phyloP scores from a whole-genome alignment of 1,140 invertebrate species.

The Papilio polytes region DNA sequence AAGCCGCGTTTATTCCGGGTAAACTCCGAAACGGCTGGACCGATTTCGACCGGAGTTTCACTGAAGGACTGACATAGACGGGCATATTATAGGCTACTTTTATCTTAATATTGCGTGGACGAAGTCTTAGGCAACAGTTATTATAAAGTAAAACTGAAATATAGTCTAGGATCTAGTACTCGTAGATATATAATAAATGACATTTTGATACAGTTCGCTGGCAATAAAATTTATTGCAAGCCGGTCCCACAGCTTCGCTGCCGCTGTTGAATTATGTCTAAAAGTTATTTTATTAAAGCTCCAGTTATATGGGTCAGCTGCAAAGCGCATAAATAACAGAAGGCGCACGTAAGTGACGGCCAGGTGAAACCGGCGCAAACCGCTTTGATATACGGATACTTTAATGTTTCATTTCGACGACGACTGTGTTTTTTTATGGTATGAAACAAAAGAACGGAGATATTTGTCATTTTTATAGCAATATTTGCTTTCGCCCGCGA shows the following conservation, averaged over 20 bases:
- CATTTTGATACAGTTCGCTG: background rate
- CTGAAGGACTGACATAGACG: too few species aligned
- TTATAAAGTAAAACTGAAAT: too few species aligned
- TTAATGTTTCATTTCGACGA: constrained; percentile 24
- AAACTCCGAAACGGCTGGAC: too few species aligned
- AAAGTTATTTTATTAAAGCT: constrained; percentile 26
- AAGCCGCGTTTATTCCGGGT: too few species aligned
- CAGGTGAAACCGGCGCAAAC: constrained; percentile 25
- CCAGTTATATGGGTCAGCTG: constrained; percentile 26
- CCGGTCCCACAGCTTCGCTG: constrained; percentile 3
- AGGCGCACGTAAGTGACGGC: constrained; percentile 11
- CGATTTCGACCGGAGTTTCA: too few species aligned
- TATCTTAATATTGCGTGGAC: too few species aligned
- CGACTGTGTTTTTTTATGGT: constrained; percentile 5
- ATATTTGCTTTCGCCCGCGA: too few species aligned
- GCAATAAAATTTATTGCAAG: constrained; percentile 2
- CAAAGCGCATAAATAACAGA: constrained; percentile 13
- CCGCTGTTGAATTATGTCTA: constrained; percentile 11
- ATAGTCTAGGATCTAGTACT: background rate
- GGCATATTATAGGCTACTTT: too few species aligned
- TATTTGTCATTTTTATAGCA: constrained; percentile 19
- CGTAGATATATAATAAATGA: background rate
- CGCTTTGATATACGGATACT: constrained; percentile 13
- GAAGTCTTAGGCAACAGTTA: too few species aligned
- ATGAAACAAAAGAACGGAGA: background rate